Percentiles rank a stretch among this genome's conserved stretches.
Evolutionary conservation across 2,888 invertebrate species (phyloP).

Genomic region (Elmis aenea): DNA sequence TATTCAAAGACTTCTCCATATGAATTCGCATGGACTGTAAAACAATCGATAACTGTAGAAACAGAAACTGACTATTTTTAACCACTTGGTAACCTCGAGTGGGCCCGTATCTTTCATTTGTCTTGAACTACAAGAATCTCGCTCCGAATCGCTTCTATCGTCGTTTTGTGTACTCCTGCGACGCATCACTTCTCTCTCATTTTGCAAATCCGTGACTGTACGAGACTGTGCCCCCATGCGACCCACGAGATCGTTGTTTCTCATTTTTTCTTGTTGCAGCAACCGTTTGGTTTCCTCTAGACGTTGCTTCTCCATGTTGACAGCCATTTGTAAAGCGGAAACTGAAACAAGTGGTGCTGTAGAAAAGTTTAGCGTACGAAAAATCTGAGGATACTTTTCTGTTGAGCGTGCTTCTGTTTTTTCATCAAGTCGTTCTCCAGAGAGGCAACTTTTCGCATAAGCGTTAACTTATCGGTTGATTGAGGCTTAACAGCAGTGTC

Average conservation of each 20-base stretch:
- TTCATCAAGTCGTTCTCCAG: constrained; percentile 49
- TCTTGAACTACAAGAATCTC: constrained; percentile 6
- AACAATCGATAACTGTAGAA: constrained; percentile 3
- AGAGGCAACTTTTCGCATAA: constrained; percentile 47
- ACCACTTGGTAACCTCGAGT: constrained; percentile 21
- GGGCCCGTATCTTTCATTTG: constrained; percentile 17
- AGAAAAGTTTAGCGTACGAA: too few species aligned
- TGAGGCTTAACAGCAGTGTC: constrained; percentile 19
- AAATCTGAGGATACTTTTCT: too few species aligned
- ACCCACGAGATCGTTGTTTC: constrained; percentile 25
- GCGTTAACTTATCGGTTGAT: constrained; percentile 43
- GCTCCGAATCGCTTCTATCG: constrained; percentile 24
- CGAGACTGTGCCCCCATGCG: constrained; percentile 24
- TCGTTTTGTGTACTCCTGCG: constrained; percentile 25
- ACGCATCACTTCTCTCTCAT: constrained; percentile 28
- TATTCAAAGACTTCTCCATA: constrained; percentile 20
- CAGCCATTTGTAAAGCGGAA: constrained; percentile 23
- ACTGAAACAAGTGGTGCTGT: too few species aligned
- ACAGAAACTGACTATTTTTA: constrained; percentile 1
- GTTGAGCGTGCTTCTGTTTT: constrained; percentile 50
- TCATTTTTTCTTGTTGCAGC: constrained; percentile 25
- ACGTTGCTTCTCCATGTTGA: constrained; percentile 25
- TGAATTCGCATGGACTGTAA: constrained; percentile 18
- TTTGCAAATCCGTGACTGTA: constrained; percentile 26
- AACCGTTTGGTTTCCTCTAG: constrained; percentile 25